A percentile compares a stretch with the other conserved stretches of the same genome.
Conservation (phyloP, 2,797 vertebrate species). For the Phalanger gymnotis region DNA sequence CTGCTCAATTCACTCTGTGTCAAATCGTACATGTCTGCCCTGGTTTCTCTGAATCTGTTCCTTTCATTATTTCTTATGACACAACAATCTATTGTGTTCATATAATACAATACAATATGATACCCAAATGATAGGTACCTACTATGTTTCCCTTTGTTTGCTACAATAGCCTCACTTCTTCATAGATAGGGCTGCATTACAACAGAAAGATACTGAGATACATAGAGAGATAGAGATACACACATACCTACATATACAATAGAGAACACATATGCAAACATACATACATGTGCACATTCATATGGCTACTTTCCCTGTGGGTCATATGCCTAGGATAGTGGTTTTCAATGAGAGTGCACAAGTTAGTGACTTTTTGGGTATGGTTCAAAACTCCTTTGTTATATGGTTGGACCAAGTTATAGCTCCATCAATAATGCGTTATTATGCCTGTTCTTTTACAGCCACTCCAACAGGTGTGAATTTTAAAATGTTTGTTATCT, state of each 20-base stretch:
- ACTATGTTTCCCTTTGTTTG: not conserved
- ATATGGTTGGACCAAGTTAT: not conserved
- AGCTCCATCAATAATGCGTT: not conserved
- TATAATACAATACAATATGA: no score
- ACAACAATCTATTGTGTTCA: not conserved
- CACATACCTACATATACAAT: no score
- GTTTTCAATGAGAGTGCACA: not conserved
- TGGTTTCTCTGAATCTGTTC: not conserved
- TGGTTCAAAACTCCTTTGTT: not conserved
- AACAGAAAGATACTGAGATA: not conserved
- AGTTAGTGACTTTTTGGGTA: not conserved
- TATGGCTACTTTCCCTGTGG: not conserved
- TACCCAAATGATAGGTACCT: not conserved
- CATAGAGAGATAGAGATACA: not conserved
- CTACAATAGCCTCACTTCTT: not conserved
- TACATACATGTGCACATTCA: not conserved
- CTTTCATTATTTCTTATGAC: not conserved
- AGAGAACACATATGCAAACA: not conserved
- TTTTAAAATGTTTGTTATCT: not conserved
- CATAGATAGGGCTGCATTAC: not conserved
- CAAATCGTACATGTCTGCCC: not conserved
- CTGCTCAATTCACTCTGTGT: not conserved
- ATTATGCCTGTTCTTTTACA: not conserved
- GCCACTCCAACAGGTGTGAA: not conserved
- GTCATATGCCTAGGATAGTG: not conserved